phyloP scores from a whole-genome alignment of 2,888 invertebrate genomes.

The Vandiemenella viatica region DNA sequence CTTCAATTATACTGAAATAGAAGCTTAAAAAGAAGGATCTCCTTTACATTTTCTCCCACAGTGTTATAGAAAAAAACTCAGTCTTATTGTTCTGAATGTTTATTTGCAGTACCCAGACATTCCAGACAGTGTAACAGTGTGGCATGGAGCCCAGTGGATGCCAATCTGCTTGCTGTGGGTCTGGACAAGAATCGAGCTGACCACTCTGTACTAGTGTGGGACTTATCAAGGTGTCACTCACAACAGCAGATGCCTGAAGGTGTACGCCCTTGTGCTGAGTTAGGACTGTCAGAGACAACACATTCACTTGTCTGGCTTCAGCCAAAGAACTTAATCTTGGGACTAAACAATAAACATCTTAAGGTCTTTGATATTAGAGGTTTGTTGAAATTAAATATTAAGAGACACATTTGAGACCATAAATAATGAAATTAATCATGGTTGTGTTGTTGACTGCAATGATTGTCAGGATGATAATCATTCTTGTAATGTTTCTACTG shows the following conservation, averaged over 20 bases:
- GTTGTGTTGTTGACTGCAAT: too few relatives aligned
- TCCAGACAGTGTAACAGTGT: constrained; percentile 73
- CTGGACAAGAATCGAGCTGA: constrained; percentile 82
- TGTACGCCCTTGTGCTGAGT: constrained; percentile 50
- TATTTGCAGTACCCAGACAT: constrained; percentile 59
- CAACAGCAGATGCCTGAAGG: constrained; percentile 27
- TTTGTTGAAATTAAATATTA: too few relatives aligned
- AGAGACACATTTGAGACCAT: too few relatives aligned
- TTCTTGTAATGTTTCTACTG: too few relatives aligned
- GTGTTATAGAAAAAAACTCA: too few relatives aligned
- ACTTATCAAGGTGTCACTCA: constrained; percentile 38
- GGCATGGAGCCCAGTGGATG: constrained; percentile 73
- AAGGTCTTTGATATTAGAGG: constrained; percentile 83
- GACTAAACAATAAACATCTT: constrained; percentile 77
- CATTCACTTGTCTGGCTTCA: constrained; percentile 75
- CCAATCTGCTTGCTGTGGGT: constrained; percentile 68
- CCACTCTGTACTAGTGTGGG: constrained; percentile 80
- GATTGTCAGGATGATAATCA: too few relatives aligned
- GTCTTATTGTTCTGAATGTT: neutral
- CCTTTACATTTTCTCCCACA: too few relatives aligned
- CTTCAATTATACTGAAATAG: too few relatives aligned
- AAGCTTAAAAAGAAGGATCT: too few relatives aligned
- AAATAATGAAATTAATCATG: too few relatives aligned
- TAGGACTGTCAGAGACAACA: constrained; percentile 69
- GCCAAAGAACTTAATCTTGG: constrained; percentile 64